These are phyloP conservation scores for Cirrhinus mrigala DNA, from an alignment of 2,797 vertebrate species.

Conservation along the genomic window DNA sequence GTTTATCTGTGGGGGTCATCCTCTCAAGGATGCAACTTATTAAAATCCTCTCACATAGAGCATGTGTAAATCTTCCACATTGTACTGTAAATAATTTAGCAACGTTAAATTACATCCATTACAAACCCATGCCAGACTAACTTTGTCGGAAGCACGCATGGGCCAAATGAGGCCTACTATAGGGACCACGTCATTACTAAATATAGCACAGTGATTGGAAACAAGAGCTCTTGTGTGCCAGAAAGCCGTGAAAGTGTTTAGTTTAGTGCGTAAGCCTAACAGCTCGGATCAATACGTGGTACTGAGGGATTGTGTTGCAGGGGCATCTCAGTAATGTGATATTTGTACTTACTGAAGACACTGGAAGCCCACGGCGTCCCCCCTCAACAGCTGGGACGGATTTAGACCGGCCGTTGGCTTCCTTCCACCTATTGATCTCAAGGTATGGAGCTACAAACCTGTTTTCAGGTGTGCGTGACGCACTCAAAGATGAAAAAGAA, in stretches of 20 bases:
- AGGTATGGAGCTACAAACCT: constrained; percentile 66
- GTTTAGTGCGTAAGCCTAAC: constrained; percentile 39
- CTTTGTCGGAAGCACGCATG: constrained; percentile 5
- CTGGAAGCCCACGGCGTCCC: constrained; percentile 58
- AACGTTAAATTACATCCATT: neutral
- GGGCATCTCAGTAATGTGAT: constrained; percentile 51
- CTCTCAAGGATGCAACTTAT: neutral
- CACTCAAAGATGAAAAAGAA: constrained; percentile 48
- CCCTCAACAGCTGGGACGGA: constrained; percentile 33
- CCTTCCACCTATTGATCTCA: constrained; percentile 59
- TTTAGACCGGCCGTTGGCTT: constrained; percentile 57
- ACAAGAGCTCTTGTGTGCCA: constrained; percentile 24
- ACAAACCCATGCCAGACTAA: constrained; percentile 18
- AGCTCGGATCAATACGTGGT: constrained; percentile 53
- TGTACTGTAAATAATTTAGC: constrained; percentile 2
- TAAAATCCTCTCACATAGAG: neutral
- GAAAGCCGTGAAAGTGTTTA: constrained; percentile 45
- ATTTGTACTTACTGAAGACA: constrained; percentile 55
- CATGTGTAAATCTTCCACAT: constrained; percentile 51
- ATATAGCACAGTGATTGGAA: constrained; percentile 55
- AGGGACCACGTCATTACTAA: constrained; percentile 19
- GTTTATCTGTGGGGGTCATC: neutral
- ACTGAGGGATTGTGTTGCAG: constrained; percentile 35
- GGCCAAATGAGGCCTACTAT: neutral
- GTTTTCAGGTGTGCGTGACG: constrained; percentile 53